Percentiles rank a stretch among this genome's conserved stretches.
Conservation (phyloP, 2,797 vertebrate genomes). For the Coregonus ussuriensis region DNA sequence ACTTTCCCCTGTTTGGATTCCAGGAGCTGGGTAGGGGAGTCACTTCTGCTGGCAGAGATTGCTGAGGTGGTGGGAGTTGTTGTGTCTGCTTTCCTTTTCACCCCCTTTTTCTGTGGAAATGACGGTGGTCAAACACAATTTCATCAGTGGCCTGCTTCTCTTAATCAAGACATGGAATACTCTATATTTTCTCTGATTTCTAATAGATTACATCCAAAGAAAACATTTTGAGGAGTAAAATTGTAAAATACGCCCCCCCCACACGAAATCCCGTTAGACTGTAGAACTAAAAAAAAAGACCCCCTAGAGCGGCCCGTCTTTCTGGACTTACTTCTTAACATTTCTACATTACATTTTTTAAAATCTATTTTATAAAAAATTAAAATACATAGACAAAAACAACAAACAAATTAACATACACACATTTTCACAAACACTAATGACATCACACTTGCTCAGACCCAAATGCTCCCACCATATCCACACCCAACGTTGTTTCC, state of each 20-base stretch:
- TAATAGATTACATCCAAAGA: background rate
- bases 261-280: background rate
- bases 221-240: background rate
- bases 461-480: too few relatives aligned
- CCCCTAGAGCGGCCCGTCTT: background rate
- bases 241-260: background rate
- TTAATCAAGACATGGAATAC: background rate
- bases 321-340: background rate
- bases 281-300: background rate
- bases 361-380: too few relatives aligned
- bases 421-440: too few relatives aligned
- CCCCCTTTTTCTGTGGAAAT: slow-evolving; percentile 88
- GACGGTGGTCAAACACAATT: background rate
- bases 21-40: slow-evolving; percentile 82
- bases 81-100: slow-evolving; percentile 98
- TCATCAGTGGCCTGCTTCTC: background rate
- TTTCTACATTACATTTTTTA: too few relatives aligned
- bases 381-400: too few relatives aligned
- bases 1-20: slow-evolving; percentile 89
- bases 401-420: too few relatives aligned
- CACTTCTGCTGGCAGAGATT: slow-evolving; percentile 89
- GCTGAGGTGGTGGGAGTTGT: slow-evolving; percentile 94
- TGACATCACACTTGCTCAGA: too few relatives aligned
- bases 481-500: background rate
- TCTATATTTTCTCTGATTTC: background rate